phyloP scores from a whole-genome alignment of 2,113 vertebrate genomes.

The Colistium nudipinnis region DNA sequence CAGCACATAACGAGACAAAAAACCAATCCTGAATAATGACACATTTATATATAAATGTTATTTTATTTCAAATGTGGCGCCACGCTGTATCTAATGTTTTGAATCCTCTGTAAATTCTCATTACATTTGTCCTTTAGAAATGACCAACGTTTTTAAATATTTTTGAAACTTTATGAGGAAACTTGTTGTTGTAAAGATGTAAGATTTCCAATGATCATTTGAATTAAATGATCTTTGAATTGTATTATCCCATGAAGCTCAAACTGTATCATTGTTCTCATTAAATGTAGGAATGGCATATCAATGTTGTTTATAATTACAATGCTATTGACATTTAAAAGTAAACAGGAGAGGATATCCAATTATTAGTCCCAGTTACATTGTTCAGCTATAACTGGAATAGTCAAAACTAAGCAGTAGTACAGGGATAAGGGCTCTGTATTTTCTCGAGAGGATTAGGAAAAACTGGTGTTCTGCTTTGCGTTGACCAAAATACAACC shows the following conservation, averaged over 20 bases:
- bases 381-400: not conserved
- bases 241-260: slow-evolving; percentile 1
- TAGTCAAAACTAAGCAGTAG: slow-evolving; percentile 7
- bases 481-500: slow-evolving; percentile 10
- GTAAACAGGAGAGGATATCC: not conserved
- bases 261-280: slow-evolving; percentile 4
- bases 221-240: not conserved
- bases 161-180: slow-evolving; percentile 12
- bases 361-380: not conserved
- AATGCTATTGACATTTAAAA: slow-evolving; percentile 4
- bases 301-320: not conserved
- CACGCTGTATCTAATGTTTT: not conserved
- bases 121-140: not conserved
- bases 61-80: slow-evolving; percentile 8
- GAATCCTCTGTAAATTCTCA: not conserved
- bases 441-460: not conserved
- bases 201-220: not conserved
- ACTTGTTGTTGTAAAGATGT: not conserved
- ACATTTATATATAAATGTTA: not conserved
- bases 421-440: not conserved
- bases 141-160: not conserved
- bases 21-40: not conserved
- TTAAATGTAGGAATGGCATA: slow-evolving; percentile 10
- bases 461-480: slow-evolving; percentile 2
- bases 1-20: too few relatives aligned